Base-by-base conservation (phyloP, 2,113 vertebrate species). In the Pionites leucogaster region DNA sequence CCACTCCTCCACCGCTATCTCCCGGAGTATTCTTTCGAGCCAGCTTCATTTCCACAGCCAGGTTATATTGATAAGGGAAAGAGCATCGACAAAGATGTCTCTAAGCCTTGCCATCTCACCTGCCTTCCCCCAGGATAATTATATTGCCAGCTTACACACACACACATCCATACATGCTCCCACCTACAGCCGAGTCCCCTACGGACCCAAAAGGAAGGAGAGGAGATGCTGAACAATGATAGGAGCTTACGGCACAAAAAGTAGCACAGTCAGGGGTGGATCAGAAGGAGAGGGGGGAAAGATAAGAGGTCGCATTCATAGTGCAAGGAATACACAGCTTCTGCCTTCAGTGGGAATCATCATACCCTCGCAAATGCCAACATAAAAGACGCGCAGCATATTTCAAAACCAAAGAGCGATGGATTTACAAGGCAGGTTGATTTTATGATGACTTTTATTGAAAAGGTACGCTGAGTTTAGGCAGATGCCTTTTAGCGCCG, bases 391-490 rank as follows among this genome's bases (percentile, higher is more conserved):
- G 97, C 96, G 88, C 95, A 94, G 95, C 96, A 93, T 98, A 98
- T 98, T 98, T 98, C 98, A 98, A 97, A 98, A 97, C 97, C 97
- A 97, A 98, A 96, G 97, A 98, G 97, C 89, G 82, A 98, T 98
- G 97, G 98, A 98, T 98, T 98, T 98, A 98, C 98, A 98, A 98
- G 98, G 97, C 98, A 98, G 94, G 98, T 98, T 98, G 98, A 97
- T 98, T 98, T 98, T 98, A 98, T 98, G 98, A 98, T 96, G 97
- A 98, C 98, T 98, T 98, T 98, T 98, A 98, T 98, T 98, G 98
- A 97, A 98, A 98, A 98, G 98, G 98, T 98, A 98, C 52, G 92
- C 96, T 84, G 97, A 97, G 97, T 97, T 98, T 98, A 98, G 97
- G 97, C 97, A 97, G 98, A 98, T 98, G 97, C 97, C 98, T 98